Base-by-base conservation (phyloP, 2,888 invertebrate species). In the Meandrusa payeni region DNA sequence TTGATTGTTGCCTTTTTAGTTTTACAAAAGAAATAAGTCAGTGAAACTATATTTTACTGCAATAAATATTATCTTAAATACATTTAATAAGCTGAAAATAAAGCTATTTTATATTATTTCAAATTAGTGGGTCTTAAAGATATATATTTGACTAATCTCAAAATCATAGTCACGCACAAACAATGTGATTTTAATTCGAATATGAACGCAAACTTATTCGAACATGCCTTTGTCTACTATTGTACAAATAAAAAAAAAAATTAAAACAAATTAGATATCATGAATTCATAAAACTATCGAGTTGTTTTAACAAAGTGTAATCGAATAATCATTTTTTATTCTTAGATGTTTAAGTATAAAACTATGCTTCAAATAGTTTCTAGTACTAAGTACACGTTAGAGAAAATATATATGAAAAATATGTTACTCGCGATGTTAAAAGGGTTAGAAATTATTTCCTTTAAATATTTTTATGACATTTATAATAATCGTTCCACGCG, bases 391-490 rank as follows among this genome's bases (percentile, higher is more conserved):
- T 74, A 73, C 64, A 67, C 53, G 60, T 59, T 66, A 65, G 63
- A 55, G 59, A 54, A 56, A 59, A 55, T 59, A 56, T 59, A 52
- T 53, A 55, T 59, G 56, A 62, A 48, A 55, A n/a, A n/a, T n/a
- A n/a, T 31, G 24, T 36, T 27, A 29, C 5, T 12, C 26, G 13
- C 32, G 61, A 48, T 52, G 53, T 61, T n/a, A 56, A 55, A 64
- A 69, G 22, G 20, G 40, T 66, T 71, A 52, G 48, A 42, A 55
- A 61, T 57, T 33, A 71, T 79, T 81, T 78, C 70, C 66, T 76
- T 82, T 60, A 66, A 72, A 78, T 81, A 81, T 82, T 82, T 83
- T 79, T 81, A 81, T 76, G 74, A 76, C 60, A 66, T 79, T 79
- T 76, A 64, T 66, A 67, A 52, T 55, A 67, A 52, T 55, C 49